A percentile compares a stretch with the other conserved stretches of the same genome.
Evolutionary conservation across 2,888 invertebrate species (phyloP).

Genomic region (Eupithecia dodoneata): DNA sequence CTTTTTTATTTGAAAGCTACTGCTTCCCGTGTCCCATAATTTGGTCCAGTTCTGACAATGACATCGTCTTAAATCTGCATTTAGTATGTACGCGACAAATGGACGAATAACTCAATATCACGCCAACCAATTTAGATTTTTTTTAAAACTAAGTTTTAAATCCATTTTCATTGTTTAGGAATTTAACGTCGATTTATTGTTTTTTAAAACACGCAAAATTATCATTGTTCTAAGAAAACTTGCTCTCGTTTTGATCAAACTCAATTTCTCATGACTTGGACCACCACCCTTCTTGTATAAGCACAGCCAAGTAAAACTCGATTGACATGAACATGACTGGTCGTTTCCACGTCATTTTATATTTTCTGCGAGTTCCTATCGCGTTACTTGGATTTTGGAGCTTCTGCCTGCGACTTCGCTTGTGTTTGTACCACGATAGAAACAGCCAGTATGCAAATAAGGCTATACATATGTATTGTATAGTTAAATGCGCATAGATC

Average conservation of each 20-base stretch:
- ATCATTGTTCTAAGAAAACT: too few relatives aligned
- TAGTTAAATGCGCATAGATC: background rate
- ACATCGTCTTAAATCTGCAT: too few relatives aligned
- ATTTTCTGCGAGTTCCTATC: conserved; percentile 65
- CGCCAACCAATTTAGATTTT: too few relatives aligned
- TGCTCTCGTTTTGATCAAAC: background rate
- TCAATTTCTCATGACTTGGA: conserved; percentile 10
- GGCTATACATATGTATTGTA: background rate
- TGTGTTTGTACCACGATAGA: background rate
- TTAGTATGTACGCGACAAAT: too few relatives aligned
- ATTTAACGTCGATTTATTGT: too few relatives aligned
- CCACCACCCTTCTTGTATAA: conserved; percentile 44
- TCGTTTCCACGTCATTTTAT: conserved; percentile 69
- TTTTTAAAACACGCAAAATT: too few relatives aligned
- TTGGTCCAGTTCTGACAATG: too few relatives aligned
- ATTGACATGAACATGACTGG: conserved; percentile 68
- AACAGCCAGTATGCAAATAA: background rate
- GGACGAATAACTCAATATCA: too few relatives aligned
- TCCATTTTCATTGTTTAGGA: too few relatives aligned
- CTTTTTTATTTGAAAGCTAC: too few relatives aligned
- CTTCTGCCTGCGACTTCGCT: background rate
- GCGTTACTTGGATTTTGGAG: conserved; percentile 45
- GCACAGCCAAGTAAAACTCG: conserved; percentile 62
- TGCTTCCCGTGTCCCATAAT: too few relatives aligned
- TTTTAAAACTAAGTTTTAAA: too few relatives aligned